phyloP scores from a whole-genome alignment of 2,888 invertebrate genomes.

The Tenodera sinensis region DNA sequence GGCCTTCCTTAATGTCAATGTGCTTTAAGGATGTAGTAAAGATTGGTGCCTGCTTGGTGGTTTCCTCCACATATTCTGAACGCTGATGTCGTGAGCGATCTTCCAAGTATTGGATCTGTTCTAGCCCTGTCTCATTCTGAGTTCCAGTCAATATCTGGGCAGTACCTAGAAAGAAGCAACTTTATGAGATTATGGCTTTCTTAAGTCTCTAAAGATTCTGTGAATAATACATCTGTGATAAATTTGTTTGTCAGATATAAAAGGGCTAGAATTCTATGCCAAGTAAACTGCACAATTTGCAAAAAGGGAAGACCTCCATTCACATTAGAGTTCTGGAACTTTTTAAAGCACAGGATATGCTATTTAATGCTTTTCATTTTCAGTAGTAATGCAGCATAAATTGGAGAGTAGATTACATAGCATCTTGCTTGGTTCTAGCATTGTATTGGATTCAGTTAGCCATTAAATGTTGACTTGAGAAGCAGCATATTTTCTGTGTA shows the following conservation, averaged over 20 bases:
- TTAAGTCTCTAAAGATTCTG: not conserved
- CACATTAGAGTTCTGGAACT: too few relatives aligned
- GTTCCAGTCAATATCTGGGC: slow-evolving; percentile 79
- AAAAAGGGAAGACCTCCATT: too few relatives aligned
- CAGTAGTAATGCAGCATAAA: too few relatives aligned
- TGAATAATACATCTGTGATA: not conserved
- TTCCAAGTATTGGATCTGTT: slow-evolving; percentile 86
- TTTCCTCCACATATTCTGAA: slow-evolving; percentile 72
- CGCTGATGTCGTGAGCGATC: slow-evolving; percentile 76
- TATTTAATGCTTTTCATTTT: too few relatives aligned
- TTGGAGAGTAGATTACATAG: too few relatives aligned
- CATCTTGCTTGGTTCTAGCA: too few relatives aligned
- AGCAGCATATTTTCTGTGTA: too few relatives aligned
- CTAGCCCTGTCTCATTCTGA: slow-evolving; percentile 82
- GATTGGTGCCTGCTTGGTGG: slow-evolving; percentile 85
- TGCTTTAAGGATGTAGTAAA: slow-evolving; percentile 91
- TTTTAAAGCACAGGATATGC: too few relatives aligned
- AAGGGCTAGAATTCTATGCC: too few relatives aligned
- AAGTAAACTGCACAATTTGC: too few relatives aligned
- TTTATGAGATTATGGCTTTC: not conserved
- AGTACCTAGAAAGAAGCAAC: slow-evolving; percentile 41
- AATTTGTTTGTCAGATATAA: not conserved
- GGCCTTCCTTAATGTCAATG: slow-evolving; percentile 89
- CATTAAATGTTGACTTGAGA: too few relatives aligned
- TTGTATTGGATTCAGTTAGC: too few relatives aligned